phyloP scores from a whole-genome alignment of 2,888 invertebrate genomes.

The Electrophaes corylata region DNA sequence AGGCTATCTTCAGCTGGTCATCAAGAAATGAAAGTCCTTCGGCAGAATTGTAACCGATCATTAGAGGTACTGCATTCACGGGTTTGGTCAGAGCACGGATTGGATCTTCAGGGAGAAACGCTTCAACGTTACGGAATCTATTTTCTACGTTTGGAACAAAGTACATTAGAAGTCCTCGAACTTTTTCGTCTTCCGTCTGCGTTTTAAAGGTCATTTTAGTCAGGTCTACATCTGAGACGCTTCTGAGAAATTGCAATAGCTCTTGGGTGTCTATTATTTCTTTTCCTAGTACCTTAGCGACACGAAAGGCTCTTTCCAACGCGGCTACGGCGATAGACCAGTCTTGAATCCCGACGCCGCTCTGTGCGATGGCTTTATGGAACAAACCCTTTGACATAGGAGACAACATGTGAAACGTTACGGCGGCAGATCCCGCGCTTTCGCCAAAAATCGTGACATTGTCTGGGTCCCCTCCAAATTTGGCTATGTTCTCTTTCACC shows the following conservation, averaged over 20 bases:
- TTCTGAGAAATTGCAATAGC: slow-evolving; percentile 53
- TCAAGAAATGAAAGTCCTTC: slow-evolving; percentile 56
- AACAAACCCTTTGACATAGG: slow-evolving; percentile 69
- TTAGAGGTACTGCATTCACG: slow-evolving; percentile 55
- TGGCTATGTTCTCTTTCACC: slow-evolving; percentile 60
- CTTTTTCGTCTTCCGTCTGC: slow-evolving; percentile 54
- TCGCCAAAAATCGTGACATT: slow-evolving; percentile 72
- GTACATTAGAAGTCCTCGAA: slow-evolving; percentile 56
- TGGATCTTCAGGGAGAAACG: slow-evolving; percentile 58
- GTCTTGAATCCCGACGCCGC: slow-evolving; percentile 60
- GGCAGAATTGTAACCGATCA: slow-evolving; percentile 62
- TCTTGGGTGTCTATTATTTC: slow-evolving; percentile 56
- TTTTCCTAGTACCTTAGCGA: slow-evolving; percentile 58
- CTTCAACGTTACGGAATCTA: slow-evolving; percentile 50
- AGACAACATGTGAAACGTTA: slow-evolving; percentile 68
- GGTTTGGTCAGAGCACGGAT: slow-evolving; percentile 51
- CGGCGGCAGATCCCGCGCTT: slow-evolving; percentile 67
- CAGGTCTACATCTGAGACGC: slow-evolving; percentile 53
- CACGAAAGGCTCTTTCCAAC: slow-evolving; percentile 57
- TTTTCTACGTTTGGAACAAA: slow-evolving; percentile 66
- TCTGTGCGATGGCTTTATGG: slow-evolving; percentile 67
- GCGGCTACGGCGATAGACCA: slow-evolving; percentile 54
- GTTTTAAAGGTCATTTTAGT: slow-evolving; percentile 50
- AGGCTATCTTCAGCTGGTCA: slow-evolving; percentile 47
- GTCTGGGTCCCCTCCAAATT: slow-evolving; percentile 65